Percentiles rank a stretch among this genome's conserved stretches.
Evolutionary conservation across 1,140 invertebrate species (phyloP).

Genomic region (Pseudomyrmex pallidus): DNA sequence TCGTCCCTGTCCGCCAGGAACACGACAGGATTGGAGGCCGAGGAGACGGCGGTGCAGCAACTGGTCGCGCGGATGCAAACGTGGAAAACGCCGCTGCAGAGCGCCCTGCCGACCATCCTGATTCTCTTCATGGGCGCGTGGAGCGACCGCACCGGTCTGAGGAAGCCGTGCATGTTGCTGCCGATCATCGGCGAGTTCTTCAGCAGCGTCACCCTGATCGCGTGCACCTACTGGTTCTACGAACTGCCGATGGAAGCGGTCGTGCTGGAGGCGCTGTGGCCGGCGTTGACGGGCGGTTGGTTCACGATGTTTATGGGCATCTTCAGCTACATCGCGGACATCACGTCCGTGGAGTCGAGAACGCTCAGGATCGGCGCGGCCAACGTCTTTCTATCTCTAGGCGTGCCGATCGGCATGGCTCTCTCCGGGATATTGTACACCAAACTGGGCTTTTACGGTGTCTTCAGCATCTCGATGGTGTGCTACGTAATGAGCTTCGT

Average conservation of each 20-base stretch:
- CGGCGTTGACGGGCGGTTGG: constrained; percentile 92
- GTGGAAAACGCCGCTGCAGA: constrained; percentile 93
- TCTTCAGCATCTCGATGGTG: constrained; percentile 90
- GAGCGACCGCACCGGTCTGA: constrained; percentile 90
- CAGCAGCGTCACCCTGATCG: constrained; percentile 90
- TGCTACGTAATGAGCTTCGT: constrained; percentile 91
- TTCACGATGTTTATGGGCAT: constrained; percentile 95
- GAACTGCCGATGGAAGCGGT: constrained; percentile 92
- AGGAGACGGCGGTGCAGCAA: constrained; percentile 91
- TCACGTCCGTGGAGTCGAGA: constrained; percentile 91
- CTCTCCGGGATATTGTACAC: constrained; percentile 89
- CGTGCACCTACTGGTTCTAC: constrained; percentile 92
- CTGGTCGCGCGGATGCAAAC: constrained; percentile 91
- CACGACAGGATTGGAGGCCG: constrained; percentile 89
- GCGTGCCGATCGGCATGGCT: constrained; percentile 92
- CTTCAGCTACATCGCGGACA: constrained; percentile 95
- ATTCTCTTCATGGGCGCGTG: constrained; percentile 92
- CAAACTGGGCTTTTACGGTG: constrained; percentile 92
- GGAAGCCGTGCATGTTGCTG: constrained; percentile 94
- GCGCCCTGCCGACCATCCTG: constrained; percentile 90
- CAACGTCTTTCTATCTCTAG: constrained; percentile 92
- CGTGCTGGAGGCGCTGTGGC: constrained; percentile 91
- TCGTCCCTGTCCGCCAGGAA: constrained; percentile 89
- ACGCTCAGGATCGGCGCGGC: constrained; percentile 93
- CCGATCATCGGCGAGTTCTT: constrained; percentile 93